Conservation (phyloP, 1,140 invertebrate species). For the Drosophila parabipectinata region DNA sequence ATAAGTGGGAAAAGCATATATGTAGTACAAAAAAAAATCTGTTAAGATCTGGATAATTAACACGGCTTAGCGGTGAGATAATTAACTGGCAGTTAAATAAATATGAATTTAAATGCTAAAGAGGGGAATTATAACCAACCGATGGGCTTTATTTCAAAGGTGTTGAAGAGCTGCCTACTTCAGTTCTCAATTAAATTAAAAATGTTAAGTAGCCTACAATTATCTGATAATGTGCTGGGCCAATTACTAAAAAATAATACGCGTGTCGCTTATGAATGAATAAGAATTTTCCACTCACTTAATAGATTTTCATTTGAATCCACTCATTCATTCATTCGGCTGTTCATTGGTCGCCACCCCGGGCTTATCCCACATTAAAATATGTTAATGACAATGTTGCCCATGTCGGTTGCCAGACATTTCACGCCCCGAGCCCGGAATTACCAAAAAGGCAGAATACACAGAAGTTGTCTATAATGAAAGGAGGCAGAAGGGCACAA, state of each 20-base stretch:
- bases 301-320: constrained; percentile 33
- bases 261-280: too few species aligned
- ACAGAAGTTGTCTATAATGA: neutral
- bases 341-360: constrained; percentile 33
- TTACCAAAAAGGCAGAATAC: too few species aligned
- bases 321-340: constrained; percentile 34
- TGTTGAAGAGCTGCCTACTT: too few species aligned
- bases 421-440: constrained; percentile 16
- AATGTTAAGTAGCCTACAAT: too few species aligned
- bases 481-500: too few species aligned
- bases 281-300: constrained; percentile 16
- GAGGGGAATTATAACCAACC: neutral
- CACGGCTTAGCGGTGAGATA: constrained; percentile 54
- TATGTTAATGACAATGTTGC: constrained; percentile 72
- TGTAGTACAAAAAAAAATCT: constrained; percentile 4
- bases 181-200: neutral
- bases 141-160: too few species aligned
- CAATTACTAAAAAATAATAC: neutral
- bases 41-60: constrained; percentile 52
- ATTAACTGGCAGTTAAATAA: constrained; percentile 30
- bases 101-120: constrained; percentile 18
- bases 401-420: constrained; percentile 12
- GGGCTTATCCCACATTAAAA: constrained; percentile 58
- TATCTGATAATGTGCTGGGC: too few species aligned
- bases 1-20: constrained; percentile 22